Evolutionary conservation across 2,113 vertebrate genomes (phyloP).

Genomic region (Seriola rivoliana): DNA sequence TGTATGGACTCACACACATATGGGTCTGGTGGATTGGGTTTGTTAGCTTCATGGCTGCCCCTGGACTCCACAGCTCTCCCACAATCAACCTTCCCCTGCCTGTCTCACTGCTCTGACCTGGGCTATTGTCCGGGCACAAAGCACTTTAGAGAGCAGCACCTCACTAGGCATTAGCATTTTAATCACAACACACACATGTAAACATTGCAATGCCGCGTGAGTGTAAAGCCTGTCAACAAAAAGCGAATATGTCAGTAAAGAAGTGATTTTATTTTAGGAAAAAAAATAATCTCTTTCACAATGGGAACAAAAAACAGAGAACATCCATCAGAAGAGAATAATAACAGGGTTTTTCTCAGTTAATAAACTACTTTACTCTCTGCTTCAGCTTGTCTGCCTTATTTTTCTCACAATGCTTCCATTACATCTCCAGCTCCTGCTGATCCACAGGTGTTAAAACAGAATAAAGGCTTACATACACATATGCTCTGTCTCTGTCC

Average conservation of each 20-base stretch:
- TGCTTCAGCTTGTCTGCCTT: conserved; percentile 7
- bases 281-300: conserved; percentile 27
- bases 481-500: neutral
- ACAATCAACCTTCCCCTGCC: conserved; percentile 63
- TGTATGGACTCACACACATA: neutral
- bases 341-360: conserved; percentile 28
- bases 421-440: conserved; percentile 1
- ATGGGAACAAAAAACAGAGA: conserved; percentile 18
- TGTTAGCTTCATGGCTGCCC: conserved; percentile 36
- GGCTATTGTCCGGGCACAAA: conserved; percentile 79
- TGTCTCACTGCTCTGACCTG: conserved; percentile 69
- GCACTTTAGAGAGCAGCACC: conserved; percentile 63
- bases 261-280: conserved; percentile 16
- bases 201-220: conserved; percentile 22
- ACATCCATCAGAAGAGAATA: conserved; percentile 27
- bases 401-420: neutral
- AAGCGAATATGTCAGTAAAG: conserved; percentile 30
- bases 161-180: conserved; percentile 75
- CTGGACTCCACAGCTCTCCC: conserved; percentile 59
- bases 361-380: conserved; percentile 36
- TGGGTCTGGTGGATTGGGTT: conserved; percentile 5
- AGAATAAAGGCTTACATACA: neutral
- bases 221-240: conserved; percentile 41
- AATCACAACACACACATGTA: conserved; percentile 66
- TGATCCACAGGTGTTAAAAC: conserved; percentile 24